Conservation (phyloP, 2,888 invertebrate genomes). For the Heliconius charithonia region DNA sequence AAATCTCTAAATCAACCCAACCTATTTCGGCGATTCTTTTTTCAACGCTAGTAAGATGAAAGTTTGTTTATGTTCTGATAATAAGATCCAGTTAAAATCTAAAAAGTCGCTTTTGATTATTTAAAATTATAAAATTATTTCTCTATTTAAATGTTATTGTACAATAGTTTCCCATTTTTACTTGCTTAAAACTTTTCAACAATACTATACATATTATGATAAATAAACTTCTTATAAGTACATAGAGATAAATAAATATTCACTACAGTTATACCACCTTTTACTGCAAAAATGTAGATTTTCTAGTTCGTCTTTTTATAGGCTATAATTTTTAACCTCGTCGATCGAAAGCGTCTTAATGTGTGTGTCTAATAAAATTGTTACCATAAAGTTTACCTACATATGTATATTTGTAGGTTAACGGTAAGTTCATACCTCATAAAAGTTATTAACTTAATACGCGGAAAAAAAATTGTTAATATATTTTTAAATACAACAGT, state of each 20-base stretch:
- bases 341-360: constrained; percentile 42
- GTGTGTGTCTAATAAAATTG: constrained; percentile 21
- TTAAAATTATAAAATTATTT: too few species aligned
- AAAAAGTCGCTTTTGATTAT: too few species aligned
- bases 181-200: too few species aligned
- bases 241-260: not conserved
- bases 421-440: not conserved
- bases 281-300: constrained; percentile 31
- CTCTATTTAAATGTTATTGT: too few species aligned
- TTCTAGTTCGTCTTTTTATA: constrained; percentile 42
- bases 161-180: too few species aligned
- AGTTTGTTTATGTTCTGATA: too few species aligned
- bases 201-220: too few species aligned
- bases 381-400: constrained; percentile 29
- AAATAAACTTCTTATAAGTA: too few species aligned
- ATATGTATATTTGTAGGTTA: constrained; percentile 8
- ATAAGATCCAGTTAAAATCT: too few species aligned
- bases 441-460: not conserved
- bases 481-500: not conserved
- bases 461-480: not conserved
- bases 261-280: not conserved
- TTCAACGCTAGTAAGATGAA: too few species aligned
- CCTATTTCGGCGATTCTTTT: too few species aligned
- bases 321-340: constrained; percentile 40
- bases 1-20: too few species aligned